A percentile compares a stretch with the other conserved stretches of the same genome.
Evolutionary conservation across 2,888 invertebrate genomes (phyloP).

Genomic region (Volucella bombylans): DNA sequence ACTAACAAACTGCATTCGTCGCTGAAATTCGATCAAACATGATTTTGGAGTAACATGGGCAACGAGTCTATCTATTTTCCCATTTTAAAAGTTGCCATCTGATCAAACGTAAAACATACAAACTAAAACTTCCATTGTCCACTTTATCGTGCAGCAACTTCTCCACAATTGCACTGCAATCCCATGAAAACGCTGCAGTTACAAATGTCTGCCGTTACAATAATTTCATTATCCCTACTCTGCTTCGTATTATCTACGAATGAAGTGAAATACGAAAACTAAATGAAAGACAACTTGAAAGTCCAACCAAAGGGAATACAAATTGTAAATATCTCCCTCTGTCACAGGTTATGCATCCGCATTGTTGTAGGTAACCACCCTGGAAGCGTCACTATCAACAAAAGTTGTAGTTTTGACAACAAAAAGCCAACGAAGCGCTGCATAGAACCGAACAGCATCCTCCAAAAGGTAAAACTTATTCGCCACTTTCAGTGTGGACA

Average conservation of each 20-base stretch:
- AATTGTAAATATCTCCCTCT: constrained; percentile 16
- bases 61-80: no score
- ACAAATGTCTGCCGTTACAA: constrained; percentile 50
- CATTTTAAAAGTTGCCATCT: no score
- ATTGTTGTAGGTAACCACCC: neutral
- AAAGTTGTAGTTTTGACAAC: constrained; percentile 31
- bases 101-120: no score
- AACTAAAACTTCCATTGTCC: neutral
- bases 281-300: neutral
- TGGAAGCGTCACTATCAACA: constrained; percentile 14
- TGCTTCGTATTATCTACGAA: constrained; percentile 20
- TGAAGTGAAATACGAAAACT: constrained; percentile 3
- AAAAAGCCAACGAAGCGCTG: constrained; percentile 29
- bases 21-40: no score
- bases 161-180: constrained; percentile 14
- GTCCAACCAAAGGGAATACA: constrained; percentile 37
- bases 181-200: constrained; percentile 18
- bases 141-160: constrained; percentile 1
- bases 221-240: constrained; percentile 30
- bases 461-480: constrained; percentile 15
- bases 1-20: no score
- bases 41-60: no score
- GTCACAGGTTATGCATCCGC: neutral
- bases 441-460: neutral
- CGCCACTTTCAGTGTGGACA: neutral